Conservation (phyloP, 2,113 vertebrate genomes). For the Salvelinus alpinus region DNA sequence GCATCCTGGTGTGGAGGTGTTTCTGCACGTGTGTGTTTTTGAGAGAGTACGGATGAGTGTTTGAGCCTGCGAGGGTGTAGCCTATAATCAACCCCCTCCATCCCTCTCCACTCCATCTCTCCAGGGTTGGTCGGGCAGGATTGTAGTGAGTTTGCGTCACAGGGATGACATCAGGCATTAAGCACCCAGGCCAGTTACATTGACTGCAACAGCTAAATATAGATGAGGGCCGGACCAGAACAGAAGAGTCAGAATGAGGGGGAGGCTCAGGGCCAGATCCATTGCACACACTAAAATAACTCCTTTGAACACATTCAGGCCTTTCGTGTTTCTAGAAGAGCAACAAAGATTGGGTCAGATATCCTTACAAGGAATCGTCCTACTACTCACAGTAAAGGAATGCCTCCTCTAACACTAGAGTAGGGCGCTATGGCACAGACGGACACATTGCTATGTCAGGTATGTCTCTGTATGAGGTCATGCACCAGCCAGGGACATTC, state of each 20-base stretch:
- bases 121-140: too few species aligned
- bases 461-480: neutral
- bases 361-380: slow-evolving; percentile 39
- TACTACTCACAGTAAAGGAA: neutral
- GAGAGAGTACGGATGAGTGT: neutral
- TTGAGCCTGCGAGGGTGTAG: neutral
- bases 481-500: neutral
- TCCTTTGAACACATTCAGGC: neutral
- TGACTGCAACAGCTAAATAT: slow-evolving; percentile 53
- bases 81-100: too few species aligned
- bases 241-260: neutral
- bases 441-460: neutral
- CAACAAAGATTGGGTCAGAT: slow-evolving; percentile 11
- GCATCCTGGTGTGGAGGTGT: neutral
- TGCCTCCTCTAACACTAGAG: neutral
- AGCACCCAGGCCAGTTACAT: slow-evolving; percentile 33
- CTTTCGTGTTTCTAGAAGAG: neutral
- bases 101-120: too few species aligned
- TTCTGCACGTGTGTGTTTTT: neutral
- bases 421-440: neutral
- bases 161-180: slow-evolving; percentile 38
- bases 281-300: slow-evolving; percentile 18
- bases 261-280: slow-evolving; percentile 27
- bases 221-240: slow-evolving; percentile 13
- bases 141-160: slow-evolving; percentile 30